Conservation (phyloP, 2,113 vertebrate species). For the Hydropotes inermis region DNA sequence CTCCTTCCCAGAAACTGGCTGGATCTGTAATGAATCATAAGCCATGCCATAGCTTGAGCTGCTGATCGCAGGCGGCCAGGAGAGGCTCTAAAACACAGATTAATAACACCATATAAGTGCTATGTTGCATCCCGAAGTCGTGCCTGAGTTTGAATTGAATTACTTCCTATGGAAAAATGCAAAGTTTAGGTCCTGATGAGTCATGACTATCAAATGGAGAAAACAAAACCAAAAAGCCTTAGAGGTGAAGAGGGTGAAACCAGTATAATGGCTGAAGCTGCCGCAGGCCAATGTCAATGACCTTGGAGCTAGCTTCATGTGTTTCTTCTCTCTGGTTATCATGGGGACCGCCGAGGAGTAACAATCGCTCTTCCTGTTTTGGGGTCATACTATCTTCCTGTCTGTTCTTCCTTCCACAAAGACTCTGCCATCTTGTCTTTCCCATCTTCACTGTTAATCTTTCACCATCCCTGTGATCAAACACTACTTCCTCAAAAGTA, state of each 20-base stretch:
- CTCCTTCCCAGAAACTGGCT: not conserved
- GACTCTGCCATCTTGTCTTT: not conserved
- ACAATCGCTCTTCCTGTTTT: accelerated
- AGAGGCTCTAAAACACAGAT: not conserved
- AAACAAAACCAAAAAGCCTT: not conserved
- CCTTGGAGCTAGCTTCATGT: accelerated
- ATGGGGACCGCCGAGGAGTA: accelerated
- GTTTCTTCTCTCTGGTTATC: accelerated
- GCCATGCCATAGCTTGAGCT: accelerated
- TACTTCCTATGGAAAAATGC: not conserved
- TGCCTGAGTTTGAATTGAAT: not conserved
- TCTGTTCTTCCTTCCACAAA: no score
- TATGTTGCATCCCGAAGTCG: accelerated
- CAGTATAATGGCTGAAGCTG: accelerated
- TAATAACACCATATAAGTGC: accelerated
- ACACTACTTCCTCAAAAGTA: not conserved
- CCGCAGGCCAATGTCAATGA: accelerated
- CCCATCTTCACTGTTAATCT: not conserved
- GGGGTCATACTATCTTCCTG: not conserved
- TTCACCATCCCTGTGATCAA: not conserved
- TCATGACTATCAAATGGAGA: not conserved
- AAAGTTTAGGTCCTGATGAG: not conserved
- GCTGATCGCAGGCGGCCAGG: accelerated
- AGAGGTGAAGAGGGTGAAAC: not conserved
- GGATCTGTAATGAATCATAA: not conserved